Percentiles rank a stretch among this genome's conserved stretches.
Conservation (phyloP, 2,797 vertebrate genomes). For the Pseudopleuronectes americanus region DNA sequence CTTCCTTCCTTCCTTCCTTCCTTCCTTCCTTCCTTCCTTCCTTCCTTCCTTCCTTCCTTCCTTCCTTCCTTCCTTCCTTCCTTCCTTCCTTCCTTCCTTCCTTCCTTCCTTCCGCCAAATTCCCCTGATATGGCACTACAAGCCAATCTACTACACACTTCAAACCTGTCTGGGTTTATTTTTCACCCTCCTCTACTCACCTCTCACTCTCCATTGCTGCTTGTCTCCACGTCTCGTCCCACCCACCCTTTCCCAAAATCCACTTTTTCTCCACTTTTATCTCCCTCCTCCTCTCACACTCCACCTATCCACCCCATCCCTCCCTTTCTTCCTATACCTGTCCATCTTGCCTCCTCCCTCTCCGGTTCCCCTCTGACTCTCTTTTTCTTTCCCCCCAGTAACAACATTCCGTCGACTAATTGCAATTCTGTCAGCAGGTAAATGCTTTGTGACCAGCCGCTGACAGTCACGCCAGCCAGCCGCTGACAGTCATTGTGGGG, state of each 20-base stretch:
- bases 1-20: not conserved
- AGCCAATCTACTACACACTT: conserved; percentile 45
- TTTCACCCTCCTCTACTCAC: conserved; percentile 54
- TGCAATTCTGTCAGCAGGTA: conserved; percentile 99
- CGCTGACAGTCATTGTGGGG: conserved; percentile 92
- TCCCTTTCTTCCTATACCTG: conserved; percentile 61
- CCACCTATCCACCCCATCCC: conserved; percentile 36
- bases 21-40: too few species aligned
- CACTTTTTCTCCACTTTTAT: conserved; percentile 63
- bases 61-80: not conserved
- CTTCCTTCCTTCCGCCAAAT: conserved; percentile 2
- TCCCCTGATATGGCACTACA: conserved; percentile 34
- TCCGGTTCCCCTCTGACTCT: conserved; percentile 50
- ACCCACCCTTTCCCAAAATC: conserved; percentile 30
- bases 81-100: too few species aligned
- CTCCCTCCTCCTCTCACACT: conserved; percentile 60
- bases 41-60: too few species aligned
- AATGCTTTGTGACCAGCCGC: conserved; percentile 94
- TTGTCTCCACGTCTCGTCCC: conserved; percentile 45
- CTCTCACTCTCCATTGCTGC: conserved; percentile 60
- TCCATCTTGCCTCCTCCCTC: conserved; percentile 43
- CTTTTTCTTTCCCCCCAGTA: conserved; percentile 79
- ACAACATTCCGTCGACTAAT: conserved; percentile 93
- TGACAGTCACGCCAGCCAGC: conserved; percentile 93
- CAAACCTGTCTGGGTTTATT: conserved; percentile 48